Percentiles rank a stretch among this genome's conserved stretches.
Conservation (phyloP, 2,113 vertebrate genomes). For the Dipodomys ordii region DNA sequence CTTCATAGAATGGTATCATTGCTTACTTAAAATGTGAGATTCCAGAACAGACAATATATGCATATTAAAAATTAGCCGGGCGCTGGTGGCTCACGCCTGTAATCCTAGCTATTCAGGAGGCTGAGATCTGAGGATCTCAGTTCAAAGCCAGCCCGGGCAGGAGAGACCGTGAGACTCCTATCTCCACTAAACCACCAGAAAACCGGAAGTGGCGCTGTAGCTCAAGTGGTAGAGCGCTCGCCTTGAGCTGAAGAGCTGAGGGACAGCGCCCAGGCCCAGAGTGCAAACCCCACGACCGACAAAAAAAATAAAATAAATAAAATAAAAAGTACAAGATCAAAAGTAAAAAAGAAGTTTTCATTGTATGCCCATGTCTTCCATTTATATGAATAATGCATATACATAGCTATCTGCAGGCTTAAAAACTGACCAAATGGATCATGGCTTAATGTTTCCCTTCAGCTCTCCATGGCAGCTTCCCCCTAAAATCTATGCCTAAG, state of each 20-base stretch:
- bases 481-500: slow-evolving; percentile 44
- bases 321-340: slow-evolving; percentile 50
- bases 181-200: no score
- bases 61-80: slow-evolving; percentile 61
- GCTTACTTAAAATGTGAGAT: slow-evolving; percentile 65
- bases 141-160: no score
- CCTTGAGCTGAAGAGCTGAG: no score
- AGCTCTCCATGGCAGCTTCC: slow-evolving; percentile 44
- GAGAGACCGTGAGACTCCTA: no score
- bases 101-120: no score
- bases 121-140: no score
- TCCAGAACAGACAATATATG: slow-evolving; percentile 49
- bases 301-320: no score
- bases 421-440: slow-evolving; percentile 45
- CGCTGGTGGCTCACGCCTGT: no score
- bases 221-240: no score
- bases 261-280: no score
- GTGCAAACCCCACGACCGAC: no score
- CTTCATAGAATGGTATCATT: slow-evolving; percentile 56
- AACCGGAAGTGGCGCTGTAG: no score
- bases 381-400: slow-evolving; percentile 66
- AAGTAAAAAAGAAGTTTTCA: slow-evolving; percentile 40
- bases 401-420: slow-evolving; percentile 50
- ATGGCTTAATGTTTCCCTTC: slow-evolving; percentile 1
- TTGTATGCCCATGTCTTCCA: slow-evolving; percentile 35